Base-by-base conservation (phyloP, 2,113 vertebrate species). In the Thamnophis sirtalis region DNA sequence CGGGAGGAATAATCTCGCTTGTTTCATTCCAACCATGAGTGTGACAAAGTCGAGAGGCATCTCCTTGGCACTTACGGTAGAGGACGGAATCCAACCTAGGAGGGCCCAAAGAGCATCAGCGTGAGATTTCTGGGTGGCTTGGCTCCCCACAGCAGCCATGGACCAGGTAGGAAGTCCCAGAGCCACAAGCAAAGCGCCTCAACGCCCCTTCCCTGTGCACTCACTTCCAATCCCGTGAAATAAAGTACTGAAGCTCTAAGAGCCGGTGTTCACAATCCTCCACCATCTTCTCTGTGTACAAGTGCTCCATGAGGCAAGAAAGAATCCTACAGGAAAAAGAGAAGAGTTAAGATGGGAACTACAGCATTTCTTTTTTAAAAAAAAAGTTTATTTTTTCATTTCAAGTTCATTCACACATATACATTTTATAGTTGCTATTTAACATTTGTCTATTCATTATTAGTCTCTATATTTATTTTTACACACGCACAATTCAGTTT, bases 281-380 rank as follows among this genome's bases (percentile, higher is more conserved):
- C 38, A 99, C 99, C 99, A 99, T 99, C 97, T 99, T 99, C 95
- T 99, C 99, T 0, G 99, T 99, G 95, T 99, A 99, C 86, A 99
- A 97, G 90, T 99, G 99, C 92, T 99, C 99, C 99, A 99, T 99
- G 56, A 99, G 97, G 94, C 99, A 99, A 0, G 99, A 99, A 33
- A 99, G 98, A 95, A 99, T 99, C 99, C 99, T 99, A n/a, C 0
- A 9, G 13, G 54, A 28, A n/a, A 53, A 56, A 2, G 1, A 63
- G 48, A 4, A 2, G 58, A 51, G 48, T 85, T 17, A 86, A 63
- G n/a, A 85, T n/a, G 6, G 9, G 19, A 22, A 5, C 33, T 28
- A 43, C 43, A 43, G 43, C 43, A 43, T 43, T 3, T 43, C 33
- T 5, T 43, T 43, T 43, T 2, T 43, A 43, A 2, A 43, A 43